Conservation (phyloP, 2,888 invertebrate genomes). For the Mongoloraphidia duomilia region DNA sequence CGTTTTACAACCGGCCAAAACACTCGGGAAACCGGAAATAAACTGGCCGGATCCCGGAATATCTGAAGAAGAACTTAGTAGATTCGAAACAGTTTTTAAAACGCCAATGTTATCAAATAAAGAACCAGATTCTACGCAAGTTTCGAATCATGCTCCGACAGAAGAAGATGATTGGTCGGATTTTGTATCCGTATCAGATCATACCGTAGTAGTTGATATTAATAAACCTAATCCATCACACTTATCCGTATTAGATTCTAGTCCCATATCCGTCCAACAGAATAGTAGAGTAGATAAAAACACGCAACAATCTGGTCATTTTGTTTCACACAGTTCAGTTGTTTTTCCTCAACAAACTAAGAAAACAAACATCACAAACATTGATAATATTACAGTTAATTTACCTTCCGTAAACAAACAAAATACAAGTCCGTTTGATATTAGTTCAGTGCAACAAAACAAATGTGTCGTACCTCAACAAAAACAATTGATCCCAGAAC, state of each 20-base stretch:
- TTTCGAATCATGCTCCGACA: slow-evolving; percentile 3
- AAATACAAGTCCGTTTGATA: too few species aligned
- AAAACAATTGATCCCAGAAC: slow-evolving; percentile 5
- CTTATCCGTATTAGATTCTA: too few species aligned
- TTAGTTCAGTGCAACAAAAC: neutral
- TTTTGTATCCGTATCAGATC: slow-evolving; percentile 34
- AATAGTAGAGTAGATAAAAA: too few species aligned
- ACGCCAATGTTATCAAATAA: neutral
- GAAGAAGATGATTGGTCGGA: slow-evolving; percentile 49
- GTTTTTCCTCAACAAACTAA: too few species aligned
- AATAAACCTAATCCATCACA: too few species aligned
- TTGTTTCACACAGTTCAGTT: too few species aligned
- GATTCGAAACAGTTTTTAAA: slow-evolving; percentile 19
- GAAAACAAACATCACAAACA: too few species aligned
- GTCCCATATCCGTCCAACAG: too few species aligned
- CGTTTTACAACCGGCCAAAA: slow-evolving; percentile 17
- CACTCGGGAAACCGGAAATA: slow-evolving; percentile 33
- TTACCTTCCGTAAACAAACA: too few species aligned
- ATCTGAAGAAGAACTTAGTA: slow-evolving; percentile 25
- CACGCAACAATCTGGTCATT: too few species aligned
- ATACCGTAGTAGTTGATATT: neutral
- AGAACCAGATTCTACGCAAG: neutral
- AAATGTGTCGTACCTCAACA: slow-evolving; percentile 3
- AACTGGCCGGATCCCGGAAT: slow-evolving; percentile 49
- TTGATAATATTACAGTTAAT: too few species aligned